Evolutionary conservation across 2,888 invertebrate genomes (phyloP).

Genomic region (Dryocosmus kuriphilus): DNA sequence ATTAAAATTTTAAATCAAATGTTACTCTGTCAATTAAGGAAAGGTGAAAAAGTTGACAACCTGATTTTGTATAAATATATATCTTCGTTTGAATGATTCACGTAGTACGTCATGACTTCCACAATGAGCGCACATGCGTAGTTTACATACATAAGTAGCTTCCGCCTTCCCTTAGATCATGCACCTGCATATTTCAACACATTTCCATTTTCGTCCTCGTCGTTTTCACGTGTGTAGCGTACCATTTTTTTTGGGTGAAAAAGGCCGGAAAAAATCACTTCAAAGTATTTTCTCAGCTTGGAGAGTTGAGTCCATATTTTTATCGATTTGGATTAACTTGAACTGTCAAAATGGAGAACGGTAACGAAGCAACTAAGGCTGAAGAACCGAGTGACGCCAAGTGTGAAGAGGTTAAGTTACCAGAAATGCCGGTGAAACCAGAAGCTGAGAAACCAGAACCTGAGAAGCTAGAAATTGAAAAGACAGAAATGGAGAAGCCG

Average conservation of each 20-base stretch:
- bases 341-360: slow-evolving; percentile 63
- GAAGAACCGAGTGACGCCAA: slow-evolving; percentile 48
- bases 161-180: too few relatives aligned
- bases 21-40: too few relatives aligned
- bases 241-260: background rate
- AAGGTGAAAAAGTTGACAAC: too few relatives aligned
- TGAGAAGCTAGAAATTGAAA: slow-evolving; percentile 58
- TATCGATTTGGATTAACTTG: background rate
- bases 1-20: too few relatives aligned
- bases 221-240: background rate
- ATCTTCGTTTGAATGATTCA: too few relatives aligned
- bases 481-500: slow-evolving; percentile 58
- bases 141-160: too few relatives aligned
- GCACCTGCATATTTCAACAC: background rate
- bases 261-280: background rate
- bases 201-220: background rate
- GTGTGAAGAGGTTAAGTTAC: slow-evolving; percentile 55
- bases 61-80: too few relatives aligned
- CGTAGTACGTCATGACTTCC: too few relatives aligned
- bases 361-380: slow-evolving; percentile 52
- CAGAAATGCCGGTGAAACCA: slow-evolving; percentile 50
- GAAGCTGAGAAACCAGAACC: slow-evolving; percentile 56
- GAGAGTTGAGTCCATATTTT: background rate
- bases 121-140: too few relatives aligned
- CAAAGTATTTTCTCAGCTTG: background rate